Evolutionary conservation across 2,797 vertebrate species (phyloP).

Genomic region (Naso thynnoides): DNA sequence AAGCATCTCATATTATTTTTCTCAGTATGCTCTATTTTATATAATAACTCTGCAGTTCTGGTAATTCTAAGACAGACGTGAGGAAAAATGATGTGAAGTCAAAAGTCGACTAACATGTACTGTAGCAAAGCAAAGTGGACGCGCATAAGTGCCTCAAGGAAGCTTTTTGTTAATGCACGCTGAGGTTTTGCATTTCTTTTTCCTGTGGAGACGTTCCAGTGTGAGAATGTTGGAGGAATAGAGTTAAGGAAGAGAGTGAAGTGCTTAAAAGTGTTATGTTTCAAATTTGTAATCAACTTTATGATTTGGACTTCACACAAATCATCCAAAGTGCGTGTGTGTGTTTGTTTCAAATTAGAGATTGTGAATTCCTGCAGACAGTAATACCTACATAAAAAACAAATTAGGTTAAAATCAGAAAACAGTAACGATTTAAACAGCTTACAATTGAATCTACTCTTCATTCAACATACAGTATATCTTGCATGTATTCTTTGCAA

Average conservation of each 20-base stretch:
- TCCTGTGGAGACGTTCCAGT: conserved; percentile 1
- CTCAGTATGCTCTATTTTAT: conserved; percentile 31
- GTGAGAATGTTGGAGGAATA: neutral
- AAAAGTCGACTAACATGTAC: conserved; percentile 15
- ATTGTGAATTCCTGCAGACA: neutral
- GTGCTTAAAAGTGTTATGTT: neutral
- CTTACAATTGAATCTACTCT: neutral
- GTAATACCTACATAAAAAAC: neutral
- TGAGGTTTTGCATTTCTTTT: conserved; percentile 4
- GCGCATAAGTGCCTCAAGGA: conserved; percentile 31
- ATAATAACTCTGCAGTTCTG: conserved; percentile 26
- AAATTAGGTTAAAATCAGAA: neutral
- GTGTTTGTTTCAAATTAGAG: neutral
- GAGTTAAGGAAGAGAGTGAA: neutral
- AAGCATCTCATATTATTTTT: conserved; percentile 38
- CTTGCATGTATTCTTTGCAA: neutral
- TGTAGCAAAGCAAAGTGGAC: conserved; percentile 15
- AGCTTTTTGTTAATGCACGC: conserved; percentile 16
- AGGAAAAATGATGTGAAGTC: conserved; percentile 17
- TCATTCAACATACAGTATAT: neutral
- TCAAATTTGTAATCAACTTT: neutral
- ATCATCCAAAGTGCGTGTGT: neutral
- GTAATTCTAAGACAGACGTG: conserved; percentile 20
- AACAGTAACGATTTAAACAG: conserved; percentile 1
- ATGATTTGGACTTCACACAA: neutral